Evolutionary conservation across 2,888 invertebrate species (phyloP), one percentile per base, ranked within the genome.

Genomic region (Anticlea derivata): DNA sequence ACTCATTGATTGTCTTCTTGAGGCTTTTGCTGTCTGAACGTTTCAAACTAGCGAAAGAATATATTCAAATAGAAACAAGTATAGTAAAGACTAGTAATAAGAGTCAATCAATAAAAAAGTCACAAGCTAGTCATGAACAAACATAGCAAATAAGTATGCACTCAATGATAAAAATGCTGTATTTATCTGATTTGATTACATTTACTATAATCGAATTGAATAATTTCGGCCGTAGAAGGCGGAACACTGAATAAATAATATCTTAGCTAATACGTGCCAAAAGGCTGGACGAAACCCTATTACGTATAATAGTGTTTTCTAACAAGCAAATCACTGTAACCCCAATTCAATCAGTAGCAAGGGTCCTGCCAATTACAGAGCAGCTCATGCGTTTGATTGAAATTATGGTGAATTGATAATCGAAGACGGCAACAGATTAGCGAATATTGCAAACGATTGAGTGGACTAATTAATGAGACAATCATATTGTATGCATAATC

Each of bases 361-460:
- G 63, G 61, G 62, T 50, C 55, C 50, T 40, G 44, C 56, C 74
- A 78, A 82, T 82, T 77, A 75, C 68, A 60, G 57, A 53, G 43
- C 45, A 62, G 58, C 60, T 62, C 66, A 68, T 71, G 75, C 74
- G 62, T 58, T 61, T 75, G 74, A 82, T 80, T 78, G 80, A 75
- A 80, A 80, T 77, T 73, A 78, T 67, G 64, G 63, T 64, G 65
- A 70, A 75, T 78, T 73, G 71, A 66, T 70, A 66, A 69, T 62
- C 68, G 62, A 75, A 65, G 63, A 46, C 50, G 47, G 27, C 43
- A 50, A 39, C 22, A 39, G 46, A 20, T 49, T 49, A 56, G 33
- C 43, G 38, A 38, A 12, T 35, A 37, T 22, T 31, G 31, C 24
- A 40, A 39, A 45, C 39, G 48, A 55, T 40, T 55, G 50, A 39